Evolutionary conservation across 1,140 invertebrate species (phyloP).

Genomic region (Hylaeus volcanicus): DNA sequence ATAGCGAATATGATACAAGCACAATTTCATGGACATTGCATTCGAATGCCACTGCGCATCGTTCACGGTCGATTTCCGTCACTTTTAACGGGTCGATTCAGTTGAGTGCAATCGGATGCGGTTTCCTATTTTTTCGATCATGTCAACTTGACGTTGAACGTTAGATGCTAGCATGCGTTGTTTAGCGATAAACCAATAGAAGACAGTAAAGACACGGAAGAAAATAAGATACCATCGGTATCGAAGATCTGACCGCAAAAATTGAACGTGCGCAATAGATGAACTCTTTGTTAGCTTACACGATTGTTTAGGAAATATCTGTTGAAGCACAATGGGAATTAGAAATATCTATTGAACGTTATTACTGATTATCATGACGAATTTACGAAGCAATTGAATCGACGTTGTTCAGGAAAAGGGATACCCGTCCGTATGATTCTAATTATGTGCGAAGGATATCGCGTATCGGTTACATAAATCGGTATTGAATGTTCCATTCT

Average conservation of each 20-base stretch:
- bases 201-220: too few relatives aligned
- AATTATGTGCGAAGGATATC: slow-evolving; percentile 9
- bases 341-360: too few relatives aligned
- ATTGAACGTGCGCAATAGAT: too few relatives aligned
- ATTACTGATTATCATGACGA: background rate
- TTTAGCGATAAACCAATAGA: background rate
- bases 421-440: slow-evolving; percentile 9
- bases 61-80: slow-evolving; percentile 29
- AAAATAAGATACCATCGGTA: too few relatives aligned
- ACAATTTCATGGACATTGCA: slow-evolving; percentile 18
- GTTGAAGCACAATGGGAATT: too few relatives aligned
- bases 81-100: slow-evolving; percentile 26
- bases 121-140: background rate
- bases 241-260: too few relatives aligned
- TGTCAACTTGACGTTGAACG: background rate
- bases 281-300: too few relatives aligned
- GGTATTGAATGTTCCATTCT: slow-evolving; percentile 37
- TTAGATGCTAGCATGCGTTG: background rate
- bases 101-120: slow-evolving; percentile 6
- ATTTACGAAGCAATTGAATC: slow-evolving; percentile 1
- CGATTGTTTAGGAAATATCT: too few relatives aligned
- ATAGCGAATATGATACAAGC: background rate
- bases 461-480: slow-evolving; percentile 50
- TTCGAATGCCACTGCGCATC: background rate
- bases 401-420: background rate